These are phyloP conservation scores for Glaucidium brasilianum DNA, from an alignment of 2,113 vertebrate genomes.

Conservation along the genomic window DNA sequence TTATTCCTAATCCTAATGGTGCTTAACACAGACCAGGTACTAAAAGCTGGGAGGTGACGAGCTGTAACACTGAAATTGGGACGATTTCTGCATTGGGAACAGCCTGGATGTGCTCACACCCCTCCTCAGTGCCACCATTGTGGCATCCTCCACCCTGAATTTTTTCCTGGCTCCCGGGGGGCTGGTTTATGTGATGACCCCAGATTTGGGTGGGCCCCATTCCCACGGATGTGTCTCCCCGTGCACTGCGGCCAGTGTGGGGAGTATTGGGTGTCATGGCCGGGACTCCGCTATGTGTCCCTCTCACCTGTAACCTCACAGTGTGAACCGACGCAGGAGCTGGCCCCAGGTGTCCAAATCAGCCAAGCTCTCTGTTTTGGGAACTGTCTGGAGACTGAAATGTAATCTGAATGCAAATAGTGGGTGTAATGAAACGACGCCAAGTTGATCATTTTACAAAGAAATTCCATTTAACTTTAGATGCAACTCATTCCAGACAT, in stretches of 20 bases:
- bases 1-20: background rate
- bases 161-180: background rate
- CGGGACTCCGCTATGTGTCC: background rate
- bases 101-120: background rate
- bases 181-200: background rate
- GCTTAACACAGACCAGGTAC: background rate
- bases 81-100: background rate
- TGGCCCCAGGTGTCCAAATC: background rate
- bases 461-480: background rate
- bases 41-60: background rate
- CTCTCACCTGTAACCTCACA: accelerated
- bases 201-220: background rate
- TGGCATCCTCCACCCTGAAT: accelerated
- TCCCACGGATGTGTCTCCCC: accelerated
- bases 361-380: background rate
- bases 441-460: background rate
- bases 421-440: accelerated
- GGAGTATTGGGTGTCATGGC: background rate
- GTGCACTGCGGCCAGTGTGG: accelerated
- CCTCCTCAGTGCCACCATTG: background rate
- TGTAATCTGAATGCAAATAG: background rate
- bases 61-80: background rate
- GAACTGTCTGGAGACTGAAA: background rate
- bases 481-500: background rate
- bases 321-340: accelerated